Conservation (phyloP, 2,888 invertebrate species). For the Meandrusa payeni region DNA sequence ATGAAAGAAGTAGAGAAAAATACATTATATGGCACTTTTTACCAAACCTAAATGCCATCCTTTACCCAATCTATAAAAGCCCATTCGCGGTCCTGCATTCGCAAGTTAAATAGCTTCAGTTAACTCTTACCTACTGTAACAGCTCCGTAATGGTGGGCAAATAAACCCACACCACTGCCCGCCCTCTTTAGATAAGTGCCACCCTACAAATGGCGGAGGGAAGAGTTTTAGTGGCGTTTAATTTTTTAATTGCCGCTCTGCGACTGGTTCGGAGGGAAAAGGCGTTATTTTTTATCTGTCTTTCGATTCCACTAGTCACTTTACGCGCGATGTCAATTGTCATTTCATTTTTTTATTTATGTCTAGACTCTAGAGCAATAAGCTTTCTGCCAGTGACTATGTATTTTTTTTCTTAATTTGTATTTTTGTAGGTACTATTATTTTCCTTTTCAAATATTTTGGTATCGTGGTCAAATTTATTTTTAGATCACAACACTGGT, state of each 20-base stretch:
- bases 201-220: constrained; percentile 25
- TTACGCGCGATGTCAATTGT: no score
- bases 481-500: no score
- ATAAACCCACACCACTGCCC: constrained; percentile 30
- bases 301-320: no score
- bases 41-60: constrained; percentile 19
- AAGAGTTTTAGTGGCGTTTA: constrained; percentile 19
- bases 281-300: constrained; percentile 12
- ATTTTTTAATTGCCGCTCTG: constrained; percentile 20
- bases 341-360: no score
- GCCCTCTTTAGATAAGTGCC: constrained; percentile 35
- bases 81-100: constrained; percentile 25
- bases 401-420: no score
- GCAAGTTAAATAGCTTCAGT: constrained; percentile 29
- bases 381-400: no score
- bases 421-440: no score
- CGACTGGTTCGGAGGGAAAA: constrained; percentile 4
- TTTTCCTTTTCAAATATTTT: no score
- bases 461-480: no score
- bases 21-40: background rate
- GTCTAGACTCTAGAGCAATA: no score
- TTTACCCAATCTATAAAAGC: background rate
- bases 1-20: no score
- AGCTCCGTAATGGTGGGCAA: constrained; percentile 46
- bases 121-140: constrained; percentile 36